These are phyloP conservation scores for Oreortyx pictus DNA, from an alignment of 2,797 vertebrate species.

Conservation along the genomic window DNA sequence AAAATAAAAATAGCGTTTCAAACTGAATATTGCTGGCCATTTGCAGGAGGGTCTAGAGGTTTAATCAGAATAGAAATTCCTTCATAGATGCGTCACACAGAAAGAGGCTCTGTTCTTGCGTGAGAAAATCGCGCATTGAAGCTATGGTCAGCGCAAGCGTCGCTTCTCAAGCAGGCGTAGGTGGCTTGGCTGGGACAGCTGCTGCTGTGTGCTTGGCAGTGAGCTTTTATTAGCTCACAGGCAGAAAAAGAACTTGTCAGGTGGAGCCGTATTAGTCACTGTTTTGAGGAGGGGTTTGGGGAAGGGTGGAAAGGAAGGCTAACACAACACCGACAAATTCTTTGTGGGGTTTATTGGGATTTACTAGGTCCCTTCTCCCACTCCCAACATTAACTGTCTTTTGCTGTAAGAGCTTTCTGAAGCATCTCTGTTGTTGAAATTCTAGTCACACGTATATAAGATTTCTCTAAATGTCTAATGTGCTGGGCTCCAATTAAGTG, in stretches of 20 bases:
- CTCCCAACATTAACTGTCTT: background rate
- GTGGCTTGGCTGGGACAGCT: background rate
- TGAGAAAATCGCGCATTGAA: background rate
- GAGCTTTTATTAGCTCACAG: background rate
- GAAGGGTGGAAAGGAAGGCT: background rate
- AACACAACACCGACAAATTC: background rate
- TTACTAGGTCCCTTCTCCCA: background rate
- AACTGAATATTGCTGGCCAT: background rate
- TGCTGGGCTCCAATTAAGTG: background rate
- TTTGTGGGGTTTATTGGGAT: background rate
- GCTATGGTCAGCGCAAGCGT: background rate
- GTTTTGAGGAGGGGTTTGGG: background rate
- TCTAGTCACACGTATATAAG: background rate
- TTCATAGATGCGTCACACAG: background rate
- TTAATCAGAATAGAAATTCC: background rate
- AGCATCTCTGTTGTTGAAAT: background rate
- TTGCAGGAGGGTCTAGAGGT: background rate
- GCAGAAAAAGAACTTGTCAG: background rate
- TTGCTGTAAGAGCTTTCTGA: background rate
- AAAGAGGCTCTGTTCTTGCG: background rate
- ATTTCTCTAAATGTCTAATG: constrained; percentile 31
- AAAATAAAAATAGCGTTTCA: no score
- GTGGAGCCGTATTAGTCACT: background rate
- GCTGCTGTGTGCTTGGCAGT: background rate
- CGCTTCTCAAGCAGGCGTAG: background rate